Evolutionary conservation across 2,888 invertebrate species (phyloP).

Genomic region (Oscheius sp.): DNA sequence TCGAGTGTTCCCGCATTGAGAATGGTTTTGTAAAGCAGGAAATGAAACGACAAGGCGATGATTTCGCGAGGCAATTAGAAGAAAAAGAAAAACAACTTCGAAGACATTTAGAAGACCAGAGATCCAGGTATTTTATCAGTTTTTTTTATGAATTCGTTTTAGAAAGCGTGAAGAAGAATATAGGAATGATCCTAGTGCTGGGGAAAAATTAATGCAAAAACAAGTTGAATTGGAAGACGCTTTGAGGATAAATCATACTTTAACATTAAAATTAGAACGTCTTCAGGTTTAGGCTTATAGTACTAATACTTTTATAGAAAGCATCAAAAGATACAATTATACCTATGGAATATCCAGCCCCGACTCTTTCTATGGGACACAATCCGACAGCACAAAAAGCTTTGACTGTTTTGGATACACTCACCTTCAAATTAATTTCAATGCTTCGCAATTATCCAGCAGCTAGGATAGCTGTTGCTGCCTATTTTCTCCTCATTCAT

Average conservation of each 20-base stretch:
- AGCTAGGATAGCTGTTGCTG: slow-evolving; percentile 82
- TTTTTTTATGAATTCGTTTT: neutral
- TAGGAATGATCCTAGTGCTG: slow-evolving; percentile 25
- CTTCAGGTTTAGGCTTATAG: slow-evolving; percentile 34
- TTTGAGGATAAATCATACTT: slow-evolving; percentile 85
- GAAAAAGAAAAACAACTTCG: slow-evolving; percentile 48
- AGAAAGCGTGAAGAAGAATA: slow-evolving; percentile 40
- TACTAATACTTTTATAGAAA: slow-evolving; percentile 37
- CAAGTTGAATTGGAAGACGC: slow-evolving; percentile 85
- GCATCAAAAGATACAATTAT: slow-evolving; percentile 43
- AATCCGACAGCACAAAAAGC: slow-evolving; percentile 42
- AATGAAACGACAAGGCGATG: slow-evolving; percentile 44
- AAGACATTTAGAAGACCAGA: slow-evolving; percentile 59
- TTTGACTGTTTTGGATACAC: slow-evolving; percentile 39
- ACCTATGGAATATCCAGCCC: slow-evolving; percentile 32
- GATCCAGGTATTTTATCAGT: slow-evolving; percentile 24
- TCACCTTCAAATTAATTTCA: slow-evolving; percentile 44
- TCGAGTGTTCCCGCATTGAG: slow-evolving; percentile 52
- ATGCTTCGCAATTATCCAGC: slow-evolving; percentile 76
- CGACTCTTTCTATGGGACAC: slow-evolving; percentile 35
- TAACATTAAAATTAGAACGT: slow-evolving; percentile 84
- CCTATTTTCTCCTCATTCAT: slow-evolving; percentile 85
- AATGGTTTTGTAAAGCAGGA: slow-evolving; percentile 51
- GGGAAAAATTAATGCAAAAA: slow-evolving; percentile 79
- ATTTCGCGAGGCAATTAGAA: slow-evolving; percentile 36